phyloP scores from a whole-genome alignment of 2,113 vertebrate species.

The Crypturellus undulatus region DNA sequence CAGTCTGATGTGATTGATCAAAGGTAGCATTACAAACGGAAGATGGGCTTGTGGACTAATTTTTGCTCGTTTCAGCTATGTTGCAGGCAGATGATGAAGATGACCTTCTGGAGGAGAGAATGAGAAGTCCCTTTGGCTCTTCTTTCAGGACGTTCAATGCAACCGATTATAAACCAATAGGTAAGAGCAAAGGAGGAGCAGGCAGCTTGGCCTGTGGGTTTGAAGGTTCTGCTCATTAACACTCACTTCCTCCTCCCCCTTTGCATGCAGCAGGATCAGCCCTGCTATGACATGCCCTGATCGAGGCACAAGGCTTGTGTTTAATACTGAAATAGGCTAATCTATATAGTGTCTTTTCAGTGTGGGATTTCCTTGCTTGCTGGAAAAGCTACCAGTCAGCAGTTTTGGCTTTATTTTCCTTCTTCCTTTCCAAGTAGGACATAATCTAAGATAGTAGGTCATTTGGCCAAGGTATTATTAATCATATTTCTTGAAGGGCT shows the following conservation, averaged over 20 bases:
- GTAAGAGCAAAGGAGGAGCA: slow-evolving; percentile 70
- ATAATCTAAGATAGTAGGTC: background rate
- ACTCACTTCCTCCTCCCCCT: background rate
- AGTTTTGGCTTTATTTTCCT: background rate
- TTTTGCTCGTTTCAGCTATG: slow-evolving; percentile 85
- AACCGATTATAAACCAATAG: slow-evolving; percentile 98
- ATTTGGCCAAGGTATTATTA: background rate
- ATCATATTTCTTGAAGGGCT: background rate
- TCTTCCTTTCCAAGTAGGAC: background rate
- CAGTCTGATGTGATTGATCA: background rate
- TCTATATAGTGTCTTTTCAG: background rate
- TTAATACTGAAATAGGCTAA: background rate
- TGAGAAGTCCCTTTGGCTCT: slow-evolving; percentile 99
- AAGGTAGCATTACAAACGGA: background rate
- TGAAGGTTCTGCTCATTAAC: background rate
- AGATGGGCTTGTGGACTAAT: background rate
- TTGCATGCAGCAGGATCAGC: background rate
- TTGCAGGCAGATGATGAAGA: slow-evolving; percentile 98
- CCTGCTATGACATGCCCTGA: background rate
- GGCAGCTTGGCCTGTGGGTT: background rate
- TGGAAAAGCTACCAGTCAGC: background rate
- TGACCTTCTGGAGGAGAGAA: slow-evolving; percentile 96
- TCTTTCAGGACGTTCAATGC: slow-evolving; percentile 99
- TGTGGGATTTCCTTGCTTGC: background rate
- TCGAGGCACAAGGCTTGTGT: background rate